These are phyloP conservation scores for Leptinotarsa tumamoca DNA, from an alignment of 2,888 invertebrate genomes.

Conservation along the genomic window DNA sequence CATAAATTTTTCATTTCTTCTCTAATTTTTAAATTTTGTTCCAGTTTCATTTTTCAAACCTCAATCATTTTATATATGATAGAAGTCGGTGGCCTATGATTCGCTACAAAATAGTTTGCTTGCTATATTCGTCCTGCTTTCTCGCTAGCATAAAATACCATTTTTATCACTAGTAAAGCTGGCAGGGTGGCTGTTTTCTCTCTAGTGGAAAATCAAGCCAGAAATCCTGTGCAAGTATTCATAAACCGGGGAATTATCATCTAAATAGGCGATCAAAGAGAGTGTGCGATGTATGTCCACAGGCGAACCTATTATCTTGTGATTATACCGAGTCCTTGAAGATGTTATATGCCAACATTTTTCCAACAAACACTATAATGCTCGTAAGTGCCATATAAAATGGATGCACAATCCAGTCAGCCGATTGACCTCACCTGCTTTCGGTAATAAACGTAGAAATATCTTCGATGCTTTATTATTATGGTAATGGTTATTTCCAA, in stretches of 20 bases:
- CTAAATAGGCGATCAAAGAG: conserved; percentile 14
- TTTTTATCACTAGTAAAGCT: neutral
- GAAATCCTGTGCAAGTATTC: neutral
- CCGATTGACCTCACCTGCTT: neutral
- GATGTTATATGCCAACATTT: conserved; percentile 7
- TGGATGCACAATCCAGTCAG: neutral
- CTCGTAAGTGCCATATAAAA: neutral
- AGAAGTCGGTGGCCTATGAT: too few species aligned
- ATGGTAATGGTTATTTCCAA: neutral
- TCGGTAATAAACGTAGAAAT: conserved; percentile 14
- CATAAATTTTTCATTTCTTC: too few species aligned
- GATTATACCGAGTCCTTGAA: conserved; percentile 14
- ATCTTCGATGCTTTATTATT: neutral
- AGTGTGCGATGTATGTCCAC: conserved; percentile 17
- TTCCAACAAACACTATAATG: conserved; percentile 2
- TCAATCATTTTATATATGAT: too few species aligned
- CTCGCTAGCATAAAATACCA: too few species aligned
- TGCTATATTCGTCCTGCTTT: too few species aligned
- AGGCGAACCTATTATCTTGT: conserved; percentile 9
- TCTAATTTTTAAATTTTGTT: too few species aligned
- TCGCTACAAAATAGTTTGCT: too few species aligned
- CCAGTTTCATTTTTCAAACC: too few species aligned
- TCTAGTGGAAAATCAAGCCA: neutral
- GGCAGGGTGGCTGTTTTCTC: neutral
- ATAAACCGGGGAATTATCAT: conserved; percentile 13